Conservation (phyloP, 2,113 vertebrate species). For the Ginglymostoma cirratum region DNA sequence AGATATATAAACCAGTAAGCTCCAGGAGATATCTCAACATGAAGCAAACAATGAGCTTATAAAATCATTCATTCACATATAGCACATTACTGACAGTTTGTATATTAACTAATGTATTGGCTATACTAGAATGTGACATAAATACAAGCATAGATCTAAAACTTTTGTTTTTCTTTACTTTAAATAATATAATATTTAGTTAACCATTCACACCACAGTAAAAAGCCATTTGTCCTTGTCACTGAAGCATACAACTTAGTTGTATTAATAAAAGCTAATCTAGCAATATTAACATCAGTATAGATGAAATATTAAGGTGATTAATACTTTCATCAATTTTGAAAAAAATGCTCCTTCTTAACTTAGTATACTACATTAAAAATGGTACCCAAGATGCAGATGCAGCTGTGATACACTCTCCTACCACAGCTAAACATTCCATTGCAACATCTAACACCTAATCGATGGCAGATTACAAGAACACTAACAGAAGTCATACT, state of each 20-base stretch:
- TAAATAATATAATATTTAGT: neutral
- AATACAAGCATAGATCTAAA: neutral
- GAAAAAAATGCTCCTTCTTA: neutral
- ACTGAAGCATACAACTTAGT: neutral
- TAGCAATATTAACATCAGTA: neutral
- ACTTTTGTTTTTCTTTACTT: neutral
- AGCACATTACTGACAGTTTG: conserved; percentile 6
- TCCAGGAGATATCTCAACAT: conserved; percentile 27
- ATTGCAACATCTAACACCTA: neutral
- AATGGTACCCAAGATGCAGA: neutral
- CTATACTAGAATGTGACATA: neutral
- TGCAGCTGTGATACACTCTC: neutral
- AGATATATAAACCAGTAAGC: conserved; percentile 47
- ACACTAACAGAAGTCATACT: neutral
- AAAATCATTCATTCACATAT: conserved; percentile 5
- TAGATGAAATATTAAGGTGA: neutral
- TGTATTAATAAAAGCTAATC: neutral
- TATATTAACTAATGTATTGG: neutral
- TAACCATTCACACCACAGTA: neutral
- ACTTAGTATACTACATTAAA: neutral
- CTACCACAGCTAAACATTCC: neutral
- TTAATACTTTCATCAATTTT: neutral
- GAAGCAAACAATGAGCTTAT: neutral
- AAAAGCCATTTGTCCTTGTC: neutral
- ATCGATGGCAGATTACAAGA: neutral